These are phyloP conservation scores for Chrysolina haemoptera DNA, from an alignment of 2,888 invertebrate species.

Conservation along the genomic window DNA sequence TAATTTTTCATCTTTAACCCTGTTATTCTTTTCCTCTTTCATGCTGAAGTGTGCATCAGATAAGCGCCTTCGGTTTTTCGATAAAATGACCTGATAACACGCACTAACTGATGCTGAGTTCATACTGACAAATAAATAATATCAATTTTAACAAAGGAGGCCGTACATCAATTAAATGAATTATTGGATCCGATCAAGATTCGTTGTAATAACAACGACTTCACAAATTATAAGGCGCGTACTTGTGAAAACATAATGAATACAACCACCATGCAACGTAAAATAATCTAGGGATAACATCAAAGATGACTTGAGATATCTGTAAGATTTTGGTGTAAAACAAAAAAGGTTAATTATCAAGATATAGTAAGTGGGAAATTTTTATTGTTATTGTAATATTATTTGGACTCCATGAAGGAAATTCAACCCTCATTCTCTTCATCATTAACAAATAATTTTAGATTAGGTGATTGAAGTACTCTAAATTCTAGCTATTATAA, in stretches of 20 bases:
- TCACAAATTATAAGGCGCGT: conserved; percentile 46
- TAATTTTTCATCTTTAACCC: neutral
- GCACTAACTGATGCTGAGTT: conserved; percentile 36
- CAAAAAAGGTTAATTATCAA: neutral
- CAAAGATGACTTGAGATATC: conserved; percentile 37
- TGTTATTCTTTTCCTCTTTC: neutral
- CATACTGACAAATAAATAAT: conserved; percentile 36
- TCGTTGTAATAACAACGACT: conserved; percentile 37
- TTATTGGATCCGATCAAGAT: conserved; percentile 34
- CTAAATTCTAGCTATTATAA: too few species aligned
- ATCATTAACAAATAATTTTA: too few species aligned
- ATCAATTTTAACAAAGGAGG: conserved; percentile 38
- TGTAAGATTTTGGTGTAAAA: neutral
- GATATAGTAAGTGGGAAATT: neutral
- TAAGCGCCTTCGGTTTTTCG: conserved; percentile 10
- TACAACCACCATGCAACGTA: conserved; percentile 29
- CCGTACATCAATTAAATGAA: conserved; percentile 35
- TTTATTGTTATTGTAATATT: neutral
- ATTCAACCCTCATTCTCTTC: too few species aligned
- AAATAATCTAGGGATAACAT: conserved; percentile 41
- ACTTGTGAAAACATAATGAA: conserved; percentile 44
- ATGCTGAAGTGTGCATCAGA: conserved; percentile 11
- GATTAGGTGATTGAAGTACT: too few species aligned
- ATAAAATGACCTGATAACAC: conserved; percentile 34
- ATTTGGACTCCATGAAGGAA: neutral